Evolutionary conservation across 2,113 vertebrate species (phyloP), one percentile per base, ranked within the genome.

Genomic region (Cranoglanis bouderius): DNA sequence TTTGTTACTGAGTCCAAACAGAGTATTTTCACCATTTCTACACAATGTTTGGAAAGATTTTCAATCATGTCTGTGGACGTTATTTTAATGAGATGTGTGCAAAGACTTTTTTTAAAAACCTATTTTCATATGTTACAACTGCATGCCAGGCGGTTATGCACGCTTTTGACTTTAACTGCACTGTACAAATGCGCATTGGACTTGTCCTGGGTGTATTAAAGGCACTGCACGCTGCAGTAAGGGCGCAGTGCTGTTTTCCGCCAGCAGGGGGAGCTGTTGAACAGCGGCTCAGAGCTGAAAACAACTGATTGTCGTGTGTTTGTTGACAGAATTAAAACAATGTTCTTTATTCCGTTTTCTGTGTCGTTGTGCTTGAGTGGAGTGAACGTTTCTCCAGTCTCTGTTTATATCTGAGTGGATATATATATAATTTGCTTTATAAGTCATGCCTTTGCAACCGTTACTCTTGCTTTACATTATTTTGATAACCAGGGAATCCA

Each of bases 401-500:
- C 90, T 70, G 90, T 85, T 91, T 86, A 82, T 88, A 88, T 90
- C 82, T 86, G 67, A 89, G 86, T 82, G 91, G 24, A 86, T n/a
- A 57, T 80, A 9, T 26, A 51, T 9, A 16, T 40, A 78, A 67
- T 88, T 88, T 86, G 84, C 87, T 88, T 93, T 93, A 91, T 84
- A 88, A 91, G 92, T 93, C 92, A 92, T 92, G 88, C 85, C 87
- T 90, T 90, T 88, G 90, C 87, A 83, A 86, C 84, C 88, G 84
- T 82, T 91, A 70, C 90, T 92, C 70, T 94, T 94, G 88, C 90
- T 94, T 94, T 89, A 81, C 88, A 84, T 85, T 49, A 40, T 91
- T 93, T 92, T 95, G 82, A 93, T 93, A 94, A 95, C 90, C 93
- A 94, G 94, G 94, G 94, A 95, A 94, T 57, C 89, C 82, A 85